phyloP scores from a whole-genome alignment of 2,113 vertebrate genomes.

The Colistium nudipinnis region DNA sequence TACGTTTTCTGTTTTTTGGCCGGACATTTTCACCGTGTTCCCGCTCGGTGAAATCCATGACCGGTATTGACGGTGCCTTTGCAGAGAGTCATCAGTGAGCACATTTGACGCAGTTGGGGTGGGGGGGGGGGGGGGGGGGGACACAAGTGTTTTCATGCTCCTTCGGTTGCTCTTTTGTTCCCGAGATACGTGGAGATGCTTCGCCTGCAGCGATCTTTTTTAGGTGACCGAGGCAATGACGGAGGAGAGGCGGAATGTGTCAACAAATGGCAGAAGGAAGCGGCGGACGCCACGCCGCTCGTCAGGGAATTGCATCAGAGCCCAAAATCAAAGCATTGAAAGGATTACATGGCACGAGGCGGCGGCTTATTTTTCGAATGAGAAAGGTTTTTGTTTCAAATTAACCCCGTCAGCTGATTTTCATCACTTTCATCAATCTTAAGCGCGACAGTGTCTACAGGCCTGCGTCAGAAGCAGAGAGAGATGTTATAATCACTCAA shows the following conservation, averaged over 20 bases:
- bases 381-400: not conserved
- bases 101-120: not conserved
- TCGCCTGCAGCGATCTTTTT: conserved; percentile 7
- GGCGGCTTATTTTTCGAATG: not conserved
- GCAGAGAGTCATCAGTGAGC: conserved; percentile 18
- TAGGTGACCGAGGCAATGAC: conserved; percentile 3
- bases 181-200: conserved; percentile 21
- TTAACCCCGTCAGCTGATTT: not conserved
- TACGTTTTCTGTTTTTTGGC: conserved; percentile 11
- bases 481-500: not conserved
- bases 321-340: not conserved
- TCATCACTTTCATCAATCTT: not conserved
- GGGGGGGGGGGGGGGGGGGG: no score
- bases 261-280: not conserved
- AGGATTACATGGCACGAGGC: not conserved
- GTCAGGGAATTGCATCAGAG: not conserved
- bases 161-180: conserved; percentile 28
- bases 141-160: conserved; percentile 31
- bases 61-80: conserved; percentile 8
- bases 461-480: conserved; percentile 5
- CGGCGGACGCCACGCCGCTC: not conserved
- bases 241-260: not conserved
- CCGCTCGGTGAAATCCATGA: not conserved
- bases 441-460: conserved; percentile 7
- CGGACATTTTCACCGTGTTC: not conserved